phyloP scores from a whole-genome alignment of 2,797 vertebrate species.

The Cetoscarus ocellatus region DNA sequence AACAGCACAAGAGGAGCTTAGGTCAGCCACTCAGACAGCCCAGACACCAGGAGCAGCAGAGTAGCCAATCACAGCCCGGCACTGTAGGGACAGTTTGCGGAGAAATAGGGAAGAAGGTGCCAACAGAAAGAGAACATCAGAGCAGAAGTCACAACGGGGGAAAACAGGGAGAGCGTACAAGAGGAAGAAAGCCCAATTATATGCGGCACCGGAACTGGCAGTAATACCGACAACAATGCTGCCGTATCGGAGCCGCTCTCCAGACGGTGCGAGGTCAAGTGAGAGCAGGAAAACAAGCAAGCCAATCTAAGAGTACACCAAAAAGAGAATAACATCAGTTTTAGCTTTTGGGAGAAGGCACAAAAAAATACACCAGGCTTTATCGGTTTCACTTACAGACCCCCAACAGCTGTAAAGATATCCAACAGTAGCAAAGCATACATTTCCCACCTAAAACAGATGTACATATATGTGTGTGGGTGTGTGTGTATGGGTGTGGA shows the following conservation, averaged over 20 bases:
- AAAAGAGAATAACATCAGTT: conserved; percentile 63
- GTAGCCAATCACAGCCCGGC: conserved; percentile 63
- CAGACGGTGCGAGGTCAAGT: conserved; percentile 69
- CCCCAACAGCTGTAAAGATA: conserved; percentile 17
- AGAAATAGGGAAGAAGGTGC: conserved; percentile 62
- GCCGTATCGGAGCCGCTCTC: conserved; percentile 49
- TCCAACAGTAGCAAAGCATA: conserved; percentile 36
- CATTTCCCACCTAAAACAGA: neutral
- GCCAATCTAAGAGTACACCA: conserved; percentile 62
- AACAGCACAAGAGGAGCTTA: conserved; percentile 71
- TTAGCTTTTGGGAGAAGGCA: conserved; percentile 52
- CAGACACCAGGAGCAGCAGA: conserved; percentile 59
- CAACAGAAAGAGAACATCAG: conserved; percentile 72
- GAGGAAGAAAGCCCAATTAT: conserved; percentile 75
- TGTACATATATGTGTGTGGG: no score
- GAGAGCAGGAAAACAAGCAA: conserved; percentile 73
- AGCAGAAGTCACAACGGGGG: conserved; percentile 65
- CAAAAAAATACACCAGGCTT: conserved; percentile 43
- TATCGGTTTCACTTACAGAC: conserved; percentile 26
- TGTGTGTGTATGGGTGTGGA: no score
- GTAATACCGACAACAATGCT: conserved; percentile 64
- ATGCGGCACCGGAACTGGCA: conserved; percentile 59
- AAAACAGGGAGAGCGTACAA: conserved; percentile 46
- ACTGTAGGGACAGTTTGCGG: conserved; percentile 61
- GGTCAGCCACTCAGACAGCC: conserved; percentile 62